These are phyloP conservation scores for Sterna hirundo DNA, from an alignment of 2,113 vertebrate genomes.

Conservation along the genomic window DNA sequence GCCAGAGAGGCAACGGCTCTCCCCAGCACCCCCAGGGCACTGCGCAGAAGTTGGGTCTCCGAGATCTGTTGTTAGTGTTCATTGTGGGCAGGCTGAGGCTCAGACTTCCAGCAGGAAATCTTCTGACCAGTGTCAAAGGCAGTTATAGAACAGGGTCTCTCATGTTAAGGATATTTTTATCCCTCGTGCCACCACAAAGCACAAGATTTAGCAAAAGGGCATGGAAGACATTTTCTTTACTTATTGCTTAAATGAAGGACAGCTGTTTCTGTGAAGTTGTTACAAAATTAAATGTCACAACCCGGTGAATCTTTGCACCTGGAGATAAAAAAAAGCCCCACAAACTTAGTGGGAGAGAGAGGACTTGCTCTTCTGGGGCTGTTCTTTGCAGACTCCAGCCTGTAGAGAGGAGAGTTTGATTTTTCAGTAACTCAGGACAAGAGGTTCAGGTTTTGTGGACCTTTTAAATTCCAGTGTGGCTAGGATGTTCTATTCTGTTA, in stretches of 20 bases:
- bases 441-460: not conserved
- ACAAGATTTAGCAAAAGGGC: not conserved
- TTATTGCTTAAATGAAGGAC: not conserved
- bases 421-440: not conserved
- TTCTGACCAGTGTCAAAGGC: not conserved
- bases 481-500: not conserved
- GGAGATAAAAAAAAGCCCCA: not conserved
- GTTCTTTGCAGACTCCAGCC: not conserved
- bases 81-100: not conserved
- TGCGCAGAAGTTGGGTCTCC: rapidly evolving
- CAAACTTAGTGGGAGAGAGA: not conserved
- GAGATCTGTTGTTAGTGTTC: not conserved
- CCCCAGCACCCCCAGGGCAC: not conserved
- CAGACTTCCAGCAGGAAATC: not conserved
- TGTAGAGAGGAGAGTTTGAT: not conserved
- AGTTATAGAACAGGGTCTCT: not conserved
- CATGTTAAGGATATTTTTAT: not conserved
- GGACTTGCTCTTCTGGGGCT: not conserved
- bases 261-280: not conserved
- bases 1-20: not conserved
- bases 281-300: slow-evolving; percentile 24
- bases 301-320: not conserved
- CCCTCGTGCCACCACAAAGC: not conserved
- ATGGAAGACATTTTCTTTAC: not conserved
- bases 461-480: not conserved